Evolutionary conservation across 2,113 vertebrate genomes (phyloP).

Genomic region (Noturus placidus): DNA sequence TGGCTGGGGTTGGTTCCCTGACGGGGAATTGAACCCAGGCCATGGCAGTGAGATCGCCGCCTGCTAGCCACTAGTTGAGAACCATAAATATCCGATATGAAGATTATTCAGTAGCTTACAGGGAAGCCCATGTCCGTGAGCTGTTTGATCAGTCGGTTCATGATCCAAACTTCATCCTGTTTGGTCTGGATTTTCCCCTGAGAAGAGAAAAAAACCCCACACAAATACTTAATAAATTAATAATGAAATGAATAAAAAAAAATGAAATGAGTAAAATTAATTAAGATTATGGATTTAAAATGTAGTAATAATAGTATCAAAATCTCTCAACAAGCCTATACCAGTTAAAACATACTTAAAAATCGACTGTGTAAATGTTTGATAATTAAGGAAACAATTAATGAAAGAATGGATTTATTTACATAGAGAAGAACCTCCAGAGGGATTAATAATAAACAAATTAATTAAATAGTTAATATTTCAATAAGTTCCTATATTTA

Average conservation of each 20-base stretch:
- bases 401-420: neutral
- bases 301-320: neutral
- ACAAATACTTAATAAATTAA: conserved; percentile 1
- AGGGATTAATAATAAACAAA: neutral
- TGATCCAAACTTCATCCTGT: conserved; percentile 93
- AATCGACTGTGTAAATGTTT: neutral
- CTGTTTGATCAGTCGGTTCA: conserved; percentile 95
- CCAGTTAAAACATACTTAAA: neutral
- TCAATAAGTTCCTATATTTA: neutral
- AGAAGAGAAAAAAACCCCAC: neutral
- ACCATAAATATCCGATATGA: neutral
- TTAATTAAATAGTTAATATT: neutral
- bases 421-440: neutral
- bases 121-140: conserved; percentile 99
- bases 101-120: conserved; percentile 69
- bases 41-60: too few relatives aligned
- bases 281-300: neutral
- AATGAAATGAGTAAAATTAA: neutral
- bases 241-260: neutral
- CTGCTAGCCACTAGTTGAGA: neutral
- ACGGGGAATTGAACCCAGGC: too few relatives aligned
- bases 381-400: neutral
- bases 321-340: neutral
- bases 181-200: conserved; percentile 89
- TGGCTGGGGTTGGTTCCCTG: too few relatives aligned